Evolutionary conservation across 2,797 vertebrate genomes (phyloP).

Genomic region (Gymnocypris eckloni): DNA sequence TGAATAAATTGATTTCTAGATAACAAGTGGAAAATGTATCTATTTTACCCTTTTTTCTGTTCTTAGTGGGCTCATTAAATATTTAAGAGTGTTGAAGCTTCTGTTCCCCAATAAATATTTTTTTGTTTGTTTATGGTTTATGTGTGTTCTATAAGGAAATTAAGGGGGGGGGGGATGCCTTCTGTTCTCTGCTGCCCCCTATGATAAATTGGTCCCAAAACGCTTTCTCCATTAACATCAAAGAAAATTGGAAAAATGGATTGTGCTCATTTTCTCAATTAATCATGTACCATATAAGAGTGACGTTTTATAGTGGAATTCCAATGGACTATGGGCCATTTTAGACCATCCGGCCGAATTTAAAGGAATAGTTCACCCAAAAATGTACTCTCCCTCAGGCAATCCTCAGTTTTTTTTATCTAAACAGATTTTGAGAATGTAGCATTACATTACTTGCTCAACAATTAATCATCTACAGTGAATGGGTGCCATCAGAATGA

Average conservation of each 20-base stretch:
- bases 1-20: conserved; percentile 7
- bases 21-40: conserved; percentile 7
- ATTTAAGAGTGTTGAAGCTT: conserved; percentile 47
- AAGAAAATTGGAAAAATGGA: conserved; percentile 37
- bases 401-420: neutral
- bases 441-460: too few species aligned
- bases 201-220: conserved; percentile 40
- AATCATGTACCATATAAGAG: neutral
- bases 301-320: conserved; percentile 19
- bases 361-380: neutral
- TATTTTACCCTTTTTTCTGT: neutral
- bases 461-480: neutral
- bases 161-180: conserved; percentile 29
- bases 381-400: neutral
- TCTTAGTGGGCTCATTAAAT: conserved; percentile 43
- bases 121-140: conserved; percentile 28
- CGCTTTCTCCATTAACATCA: conserved; percentile 16
- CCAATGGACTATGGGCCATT: neutral
- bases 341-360: neutral
- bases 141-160: conserved; percentile 32
- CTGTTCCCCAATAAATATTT: conserved; percentile 36
- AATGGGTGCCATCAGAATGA: too few species aligned
- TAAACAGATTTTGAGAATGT: neutral
- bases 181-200: conserved; percentile 2
- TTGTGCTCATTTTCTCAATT: neutral